Evolutionary conservation across 2,797 vertebrate genomes (phyloP), one percentile per base, ranked within the genome.

Genomic region (Hyperoplus immaculatus): DNA sequence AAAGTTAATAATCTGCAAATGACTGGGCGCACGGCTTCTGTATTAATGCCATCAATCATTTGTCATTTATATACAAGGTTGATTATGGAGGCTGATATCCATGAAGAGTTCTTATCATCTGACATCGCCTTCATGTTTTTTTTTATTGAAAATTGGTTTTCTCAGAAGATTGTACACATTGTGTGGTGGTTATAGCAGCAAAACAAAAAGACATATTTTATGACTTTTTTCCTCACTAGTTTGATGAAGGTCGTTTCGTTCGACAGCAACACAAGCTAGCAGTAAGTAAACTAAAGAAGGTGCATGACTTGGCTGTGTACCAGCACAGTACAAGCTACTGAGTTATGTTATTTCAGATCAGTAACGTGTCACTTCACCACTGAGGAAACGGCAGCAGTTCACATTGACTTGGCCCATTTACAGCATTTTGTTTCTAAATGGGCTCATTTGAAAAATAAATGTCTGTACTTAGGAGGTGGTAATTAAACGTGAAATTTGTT

Each of bases 11-110:
- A 91, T 81, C 89, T 61, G 76, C 63, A 82, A 83, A 88, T 71
- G 83, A 87, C 55, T 56, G 9, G 13, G 80, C 61, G 53, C 72
- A 46, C 42, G 55, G 78, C 69, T 86, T 80, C 78, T 72, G 74
- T 87, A 88, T 92, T 91, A 84, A 88, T 81, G 70, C 87, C 89
- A 93, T 93, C 90, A 90, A 89, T 93, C 89, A 91, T 70, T 81
- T 85, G 88, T 87, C 86, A 78, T 73, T 29, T 62, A 54, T 43
- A 56, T 61, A 72, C 43, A 50, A 60, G 74, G 66, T 66, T 76
- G 76, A 83, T 83, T 79, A 81, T 50, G 46, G 50, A 78, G 53
- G 61, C 11, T 63, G 78, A 78, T 65, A 42, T 42, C 63, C 16
- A 42, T 38, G 6, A 69, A 46, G n/a, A 3, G 62, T 51, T 57